These are phyloP conservation scores for Petrosia ficiformis DNA, from an alignment of 37 sponge, comb jelly and placozoan genomes.

Conservation along the genomic window DNA sequence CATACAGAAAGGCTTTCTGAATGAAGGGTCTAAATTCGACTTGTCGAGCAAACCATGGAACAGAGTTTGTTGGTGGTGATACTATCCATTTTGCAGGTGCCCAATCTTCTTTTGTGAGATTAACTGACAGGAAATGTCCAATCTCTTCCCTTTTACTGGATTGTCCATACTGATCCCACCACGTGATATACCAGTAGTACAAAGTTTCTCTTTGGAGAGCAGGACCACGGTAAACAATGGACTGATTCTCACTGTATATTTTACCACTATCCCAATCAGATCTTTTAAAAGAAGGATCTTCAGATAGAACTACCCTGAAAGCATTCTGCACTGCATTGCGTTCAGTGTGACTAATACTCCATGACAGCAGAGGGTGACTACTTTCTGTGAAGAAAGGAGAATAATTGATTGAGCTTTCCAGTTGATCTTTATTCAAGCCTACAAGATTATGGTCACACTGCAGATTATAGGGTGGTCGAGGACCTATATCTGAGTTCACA, in stretches of 20 bases:
- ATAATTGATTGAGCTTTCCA: background rate
- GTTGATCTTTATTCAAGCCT: background rate
- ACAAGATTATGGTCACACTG: conserved; percentile 31
- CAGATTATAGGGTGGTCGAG: conserved; percentile 22
- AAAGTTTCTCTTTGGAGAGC: conserved; percentile 19
- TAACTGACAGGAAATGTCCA: conserved; percentile 43
- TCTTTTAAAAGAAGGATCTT: background rate
- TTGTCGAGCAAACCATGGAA: conserved; percentile 16
- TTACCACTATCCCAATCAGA: conserved; percentile 51
- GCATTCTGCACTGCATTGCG: conserved; percentile 38
- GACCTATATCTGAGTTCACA: too few species aligned
- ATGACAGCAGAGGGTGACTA: conserved; percentile 44
- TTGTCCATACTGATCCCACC: conserved; percentile 57
- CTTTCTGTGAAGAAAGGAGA: conserved; percentile 40
- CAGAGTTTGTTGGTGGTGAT: conserved; percentile 2
- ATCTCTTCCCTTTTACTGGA: conserved; percentile 20
- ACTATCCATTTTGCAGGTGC: conserved; percentile 48
- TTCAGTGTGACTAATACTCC: conserved; percentile 54
- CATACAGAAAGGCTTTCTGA: conserved; percentile 17
- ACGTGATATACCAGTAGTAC: conserved; percentile 44
- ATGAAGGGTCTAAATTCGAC: background rate
- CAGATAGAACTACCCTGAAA: conserved; percentile 22
- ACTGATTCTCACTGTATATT: background rate
- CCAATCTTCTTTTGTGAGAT: conserved; percentile 21
- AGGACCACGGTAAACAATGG: conserved; percentile 19